Evolutionary conservation across 2,888 invertebrate genomes (phyloP), one percentile per base, ranked within the genome.

Genomic region (Myathropa florea): DNA sequence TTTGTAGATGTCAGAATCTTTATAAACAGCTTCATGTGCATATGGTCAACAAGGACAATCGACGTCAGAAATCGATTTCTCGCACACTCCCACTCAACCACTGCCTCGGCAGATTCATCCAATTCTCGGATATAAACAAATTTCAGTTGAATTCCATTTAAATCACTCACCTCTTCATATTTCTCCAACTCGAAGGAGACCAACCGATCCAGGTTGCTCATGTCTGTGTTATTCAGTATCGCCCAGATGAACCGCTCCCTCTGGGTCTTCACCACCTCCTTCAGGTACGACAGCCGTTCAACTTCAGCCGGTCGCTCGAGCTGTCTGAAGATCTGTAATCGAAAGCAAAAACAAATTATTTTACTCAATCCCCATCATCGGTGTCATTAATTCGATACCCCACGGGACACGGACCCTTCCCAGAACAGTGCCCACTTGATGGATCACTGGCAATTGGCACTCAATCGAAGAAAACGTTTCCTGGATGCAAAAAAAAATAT

Each of bases 291-390:
- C 88, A 96, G 94, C 88, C 95, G 95, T 10, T 94, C 94, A 89
- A 95, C 92, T 93, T 97, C 97, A 0, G 96, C 96, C 2, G 97
- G 96, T 89, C 96, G 94, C 92, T 97, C 97, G 83, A 97, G 93
- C 64, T 95, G 95, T 59, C 95, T 95, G 90, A 97, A 97, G 78
- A 97, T 95, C 97, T 97, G 88, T 24, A 88, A 88, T 26, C 18
- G 24, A 60, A 46, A 30, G 12, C 39, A 61, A 28, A 68, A 39
- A 70, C 53, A 60, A 65, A 12, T 12, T 28, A 36, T 59, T 70
- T 63, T n/a, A 60, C 57, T 53, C 28, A 28, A 24, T 26, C 33
- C 57, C 21, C 59, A 60, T 67, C 68, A 70, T 24, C 60, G 26
- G 67, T 21, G 28, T 59, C 46, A 70, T 39, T 70, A 18, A 65